A percentile compares a stretch with the other conserved stretches of the same genome.
phyloP scores from a whole-genome alignment of 2,797 vertebrate species.

The Leuciscus waleckii region DNA sequence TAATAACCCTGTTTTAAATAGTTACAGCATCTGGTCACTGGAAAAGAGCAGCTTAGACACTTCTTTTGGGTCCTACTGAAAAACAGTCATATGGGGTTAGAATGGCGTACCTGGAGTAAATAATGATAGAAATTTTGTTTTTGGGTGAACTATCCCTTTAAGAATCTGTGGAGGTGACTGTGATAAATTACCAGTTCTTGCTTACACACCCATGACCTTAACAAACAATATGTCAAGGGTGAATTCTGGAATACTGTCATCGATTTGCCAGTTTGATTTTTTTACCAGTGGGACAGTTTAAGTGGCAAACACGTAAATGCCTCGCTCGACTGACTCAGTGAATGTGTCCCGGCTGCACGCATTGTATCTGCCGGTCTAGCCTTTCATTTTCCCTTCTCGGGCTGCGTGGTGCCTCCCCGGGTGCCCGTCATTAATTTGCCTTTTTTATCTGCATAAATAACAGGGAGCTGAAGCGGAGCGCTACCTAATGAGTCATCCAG shows the following conservation, averaged over 20 bases:
- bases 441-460: conserved; percentile 73
- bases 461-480: conserved; percentile 61
- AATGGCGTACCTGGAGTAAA: background rate
- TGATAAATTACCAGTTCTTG: conserved; percentile 23
- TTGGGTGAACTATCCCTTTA: background rate
- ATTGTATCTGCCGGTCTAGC: conserved; percentile 50
- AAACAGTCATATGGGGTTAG: background rate
- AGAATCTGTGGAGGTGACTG: background rate
- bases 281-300: conserved; percentile 44
- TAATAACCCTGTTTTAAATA: background rate
- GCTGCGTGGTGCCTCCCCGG: conserved; percentile 45
- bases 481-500: conserved; percentile 62
- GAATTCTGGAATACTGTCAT: conserved; percentile 42
- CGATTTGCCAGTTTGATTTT: conserved; percentile 36
- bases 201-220: conserved; percentile 8
- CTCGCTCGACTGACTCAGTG: conserved; percentile 26
- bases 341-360: conserved; percentile 46
- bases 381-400: conserved; percentile 56
- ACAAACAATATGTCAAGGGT: conserved; percentile 33
- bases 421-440: conserved; percentile 63
- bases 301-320: conserved; percentile 44
- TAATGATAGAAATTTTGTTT: background rate
- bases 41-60: background rate
- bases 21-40: background rate
- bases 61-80: background rate